Evolutionary conservation across 1,140 invertebrate species (phyloP), one percentile per base, ranked within the genome.

Genomic region (Apis florea): DNA sequence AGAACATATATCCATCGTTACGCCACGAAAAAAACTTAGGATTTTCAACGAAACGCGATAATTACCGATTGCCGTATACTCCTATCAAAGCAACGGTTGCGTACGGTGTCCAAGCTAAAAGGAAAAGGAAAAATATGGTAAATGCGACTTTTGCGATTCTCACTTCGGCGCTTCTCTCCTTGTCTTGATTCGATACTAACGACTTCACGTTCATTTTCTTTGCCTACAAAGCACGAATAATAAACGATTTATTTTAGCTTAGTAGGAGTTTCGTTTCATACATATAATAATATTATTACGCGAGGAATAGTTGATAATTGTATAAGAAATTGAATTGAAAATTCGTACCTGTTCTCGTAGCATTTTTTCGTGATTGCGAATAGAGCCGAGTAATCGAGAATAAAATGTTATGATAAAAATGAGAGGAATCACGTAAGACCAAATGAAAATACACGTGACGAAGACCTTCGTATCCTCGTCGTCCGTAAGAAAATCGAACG

Each of bases 191-290:
- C 1, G 95, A 95, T 17, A 96, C 94, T 9, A 97, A 90, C 0
- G 96, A 96, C 87, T 97, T 96, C 0, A 97, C 95, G 86, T 97
- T 97, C 96, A 97, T 97, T 90, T 96, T 97, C 91, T 96, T 96
- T 0, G 96, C 96, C 94, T 97, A 85, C 15, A 1, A 2, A 61
- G 53, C 47, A 21, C 31, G 47, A 54, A n/a, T 9, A 13, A 19
- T 9, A 13, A 19, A 61, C 21, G 47, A 1, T 31, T 70, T 21
- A 10, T 15, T 24, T 47, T 26, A 1, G 19, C n/a, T n/a, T n/a
- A 59, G 31, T 10, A 3, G 24, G 2, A 59, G 4, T 31, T 31
- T 12, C 31, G 51, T 17, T 6, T n/a, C 1, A 58, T 11, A 10
- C 0, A n/a, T 59, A 24, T 13, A 13, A 1, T 12, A 24, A 11